Evolutionary conservation across 2,113 vertebrate species (phyloP).

Genomic region (Ursus arctos): DNA sequence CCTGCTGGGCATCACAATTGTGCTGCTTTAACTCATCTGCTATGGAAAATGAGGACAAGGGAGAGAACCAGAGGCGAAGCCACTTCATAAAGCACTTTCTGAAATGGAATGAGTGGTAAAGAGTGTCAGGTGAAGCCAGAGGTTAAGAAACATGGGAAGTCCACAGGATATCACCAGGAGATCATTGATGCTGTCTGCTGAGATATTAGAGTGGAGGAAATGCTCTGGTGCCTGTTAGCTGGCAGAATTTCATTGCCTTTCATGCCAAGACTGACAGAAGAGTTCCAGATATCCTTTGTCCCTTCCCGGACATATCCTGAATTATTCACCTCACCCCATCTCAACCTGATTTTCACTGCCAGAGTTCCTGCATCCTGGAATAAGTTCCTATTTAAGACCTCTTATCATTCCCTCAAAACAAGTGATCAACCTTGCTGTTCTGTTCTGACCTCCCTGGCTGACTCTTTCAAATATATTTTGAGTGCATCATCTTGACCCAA

Average conservation of each 20-base stretch:
- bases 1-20: conserved; percentile 44
- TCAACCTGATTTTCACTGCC: background rate
- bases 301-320: background rate
- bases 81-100: background rate
- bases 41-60: conserved; percentile 32
- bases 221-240: background rate
- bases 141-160: background rate
- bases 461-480: background rate
- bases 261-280: background rate
- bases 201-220: background rate
- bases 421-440: background rate
- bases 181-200: background rate
- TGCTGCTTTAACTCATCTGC: conserved; percentile 67
- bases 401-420: background rate
- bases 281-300: background rate
- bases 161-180: background rate
- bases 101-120: background rate
- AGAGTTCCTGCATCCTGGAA: background rate
- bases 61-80: background rate
- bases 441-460: background rate
- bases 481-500: background rate
- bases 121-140: background rate
- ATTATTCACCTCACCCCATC: background rate
- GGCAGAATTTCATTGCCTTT: background rate
- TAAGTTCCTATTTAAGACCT: background rate